These are phyloP conservation scores for Xerus rutilus DNA, from an alignment of 2,797 vertebrate species.

Conservation along the genomic window DNA sequence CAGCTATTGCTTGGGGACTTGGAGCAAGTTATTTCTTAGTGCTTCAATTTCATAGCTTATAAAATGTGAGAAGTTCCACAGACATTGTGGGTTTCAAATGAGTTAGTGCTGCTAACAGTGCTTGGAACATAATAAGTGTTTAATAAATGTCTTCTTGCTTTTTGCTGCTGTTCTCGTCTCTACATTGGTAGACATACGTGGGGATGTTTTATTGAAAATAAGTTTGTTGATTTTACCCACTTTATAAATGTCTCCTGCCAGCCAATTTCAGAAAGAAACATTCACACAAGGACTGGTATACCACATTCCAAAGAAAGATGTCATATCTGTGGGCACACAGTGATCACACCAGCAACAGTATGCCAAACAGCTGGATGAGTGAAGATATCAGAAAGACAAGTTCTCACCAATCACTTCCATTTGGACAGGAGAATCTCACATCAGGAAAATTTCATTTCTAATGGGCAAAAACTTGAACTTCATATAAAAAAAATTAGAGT, in stretches of 20 bases:
- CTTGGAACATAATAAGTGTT: not conserved
- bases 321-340: not conserved
- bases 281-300: not conserved
- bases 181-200: not conserved
- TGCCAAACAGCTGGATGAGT: not conserved
- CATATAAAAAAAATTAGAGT: not conserved
- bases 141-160: not conserved
- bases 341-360: not conserved
- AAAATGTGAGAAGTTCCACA: not conserved
- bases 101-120: not conserved
- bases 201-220: not conserved
- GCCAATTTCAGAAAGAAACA: not conserved
- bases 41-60: not conserved
- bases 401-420: not conserved
- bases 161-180: not conserved
- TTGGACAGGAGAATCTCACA: not conserved
- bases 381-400: not conserved
- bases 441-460: slow-evolving; percentile 9
- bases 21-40: not conserved
- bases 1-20: not conserved
- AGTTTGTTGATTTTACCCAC: not conserved
- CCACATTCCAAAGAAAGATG: not conserved
- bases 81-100: not conserved
- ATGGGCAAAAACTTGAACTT: not conserved
- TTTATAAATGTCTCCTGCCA: not conserved